Evolutionary conservation across 1,140 invertebrate genomes (phyloP), one percentile per base, ranked within the genome.

Genomic region (Anthonomus grandis): DNA sequence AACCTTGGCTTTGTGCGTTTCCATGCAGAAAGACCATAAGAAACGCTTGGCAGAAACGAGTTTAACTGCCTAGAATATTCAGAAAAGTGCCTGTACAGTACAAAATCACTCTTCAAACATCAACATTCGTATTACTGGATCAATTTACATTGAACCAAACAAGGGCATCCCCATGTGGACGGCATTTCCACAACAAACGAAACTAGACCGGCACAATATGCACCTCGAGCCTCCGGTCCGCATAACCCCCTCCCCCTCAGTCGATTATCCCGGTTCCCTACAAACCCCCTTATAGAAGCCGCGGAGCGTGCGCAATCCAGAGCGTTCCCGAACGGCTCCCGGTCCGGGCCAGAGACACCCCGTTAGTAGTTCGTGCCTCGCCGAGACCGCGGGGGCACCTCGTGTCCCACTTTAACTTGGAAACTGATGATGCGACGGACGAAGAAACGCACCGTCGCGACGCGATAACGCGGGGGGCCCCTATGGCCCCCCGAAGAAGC

Each of bases 271-370:
- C 37, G 25, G 23, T 53, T 53, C 50, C 50, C 50, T 39, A 53
- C 39, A 53, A 44, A 53, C 50, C 50, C 50, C 37, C 39, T 51
- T 51, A 21, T 38, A 15, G 31, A 25, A 44, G 31, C 22, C 5
- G 21, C 4, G 17, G 24, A 37, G n/a, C 50, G 4, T 53, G 50
- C 50, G 50, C 50, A 53, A 13, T 23, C 50, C 23, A 38, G 3
- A 42, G 10, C 22, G 4, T n/a, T 12, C 4, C 4, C 23, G 24
- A 10, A 15, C 9, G 25, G 19, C 13, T 9, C 12, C 48, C 42
- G 22, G 21, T 18, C 46, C 46, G 50, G 50, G 50, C 38, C 50
- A 42, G 15, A 53, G 41, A 53, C 50, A 53, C 50, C 50, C 38
- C 37, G 37, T 17, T 41, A 18, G 31, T 41, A 53, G 50, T 53